A percentile compares a stretch with the other conserved stretches of the same genome.
Conservation (phyloP, 2,797 vertebrate genomes). For the Psittacula echo region DNA sequence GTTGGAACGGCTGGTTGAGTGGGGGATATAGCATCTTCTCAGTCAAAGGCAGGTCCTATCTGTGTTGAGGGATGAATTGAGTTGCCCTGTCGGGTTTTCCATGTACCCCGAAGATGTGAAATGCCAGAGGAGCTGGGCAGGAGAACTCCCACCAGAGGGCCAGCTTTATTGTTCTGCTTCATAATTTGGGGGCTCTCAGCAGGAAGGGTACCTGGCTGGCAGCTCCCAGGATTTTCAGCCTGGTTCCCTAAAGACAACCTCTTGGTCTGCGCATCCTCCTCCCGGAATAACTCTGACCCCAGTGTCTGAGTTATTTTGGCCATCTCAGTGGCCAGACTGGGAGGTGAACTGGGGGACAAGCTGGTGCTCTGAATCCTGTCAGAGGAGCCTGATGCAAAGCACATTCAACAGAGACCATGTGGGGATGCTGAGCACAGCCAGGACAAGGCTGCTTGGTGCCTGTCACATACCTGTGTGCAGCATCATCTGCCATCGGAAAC, state of each 20-base stretch:
- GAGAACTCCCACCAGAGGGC: background rate
- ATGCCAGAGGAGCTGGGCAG: background rate
- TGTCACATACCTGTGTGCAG: background rate
- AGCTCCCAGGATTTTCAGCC: background rate
- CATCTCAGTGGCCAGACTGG: background rate
- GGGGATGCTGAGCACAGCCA: background rate
- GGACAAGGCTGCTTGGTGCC: background rate
- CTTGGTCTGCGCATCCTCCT: background rate
- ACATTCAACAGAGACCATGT: accelerated
- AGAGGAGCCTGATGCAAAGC: background rate
- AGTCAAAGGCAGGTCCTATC: background rate
- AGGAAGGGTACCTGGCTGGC: background rate
- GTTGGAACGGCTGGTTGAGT: background rate
- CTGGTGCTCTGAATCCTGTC: background rate
- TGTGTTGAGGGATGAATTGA: background rate
- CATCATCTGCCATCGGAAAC: accelerated
- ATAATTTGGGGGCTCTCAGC: background rate
- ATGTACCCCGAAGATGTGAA: background rate
- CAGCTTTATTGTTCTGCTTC: background rate
- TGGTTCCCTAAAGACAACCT: background rate
- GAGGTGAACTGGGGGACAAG: background rate
- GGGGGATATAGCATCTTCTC: background rate
- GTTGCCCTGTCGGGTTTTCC: background rate
- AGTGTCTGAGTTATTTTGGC: background rate
- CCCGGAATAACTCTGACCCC: background rate